Conservation (phyloP, 2,888 invertebrate species). For the Nymphalis urticae region DNA sequence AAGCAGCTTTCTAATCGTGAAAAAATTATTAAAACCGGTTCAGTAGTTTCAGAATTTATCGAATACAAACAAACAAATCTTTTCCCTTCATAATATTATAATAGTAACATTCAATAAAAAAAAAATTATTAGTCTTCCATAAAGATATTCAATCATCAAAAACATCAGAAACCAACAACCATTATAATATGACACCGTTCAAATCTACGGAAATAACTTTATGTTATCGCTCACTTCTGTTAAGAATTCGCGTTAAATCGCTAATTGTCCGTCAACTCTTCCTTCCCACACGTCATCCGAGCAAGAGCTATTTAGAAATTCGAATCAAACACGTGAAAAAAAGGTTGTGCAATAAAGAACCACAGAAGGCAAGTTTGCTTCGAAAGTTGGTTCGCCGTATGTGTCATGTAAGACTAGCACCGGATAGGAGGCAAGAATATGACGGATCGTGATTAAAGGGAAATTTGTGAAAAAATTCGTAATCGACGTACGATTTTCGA, state of each 20-base stretch:
- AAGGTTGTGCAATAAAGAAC: constrained; percentile 42
- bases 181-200: constrained; percentile 19
- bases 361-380: constrained; percentile 39
- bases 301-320: constrained; percentile 43
- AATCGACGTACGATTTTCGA: too few relatives aligned
- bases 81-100: too few relatives aligned
- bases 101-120: too few relatives aligned
- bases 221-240: constrained; percentile 25
- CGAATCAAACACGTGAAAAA: constrained; percentile 45
- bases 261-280: constrained; percentile 41
- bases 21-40: too few relatives aligned
- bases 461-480: constrained; percentile 13
- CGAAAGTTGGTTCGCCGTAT: constrained; percentile 44
- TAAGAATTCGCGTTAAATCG: constrained; percentile 42
- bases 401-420: constrained; percentile 24
- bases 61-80: too few relatives aligned
- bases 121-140: too few relatives aligned
- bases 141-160: background rate
- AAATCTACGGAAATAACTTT: constrained; percentile 26
- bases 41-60: too few relatives aligned
- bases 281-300: constrained; percentile 40
- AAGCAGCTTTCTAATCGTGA: too few relatives aligned
- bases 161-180: background rate
- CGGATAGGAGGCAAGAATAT: constrained; percentile 13
- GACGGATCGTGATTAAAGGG: constrained; percentile 12